A percentile compares a stretch with the other conserved stretches of the same genome.
Conservation (phyloP, 64 coral and sea anemone genomes). For the Trachythela sp. region DNA sequence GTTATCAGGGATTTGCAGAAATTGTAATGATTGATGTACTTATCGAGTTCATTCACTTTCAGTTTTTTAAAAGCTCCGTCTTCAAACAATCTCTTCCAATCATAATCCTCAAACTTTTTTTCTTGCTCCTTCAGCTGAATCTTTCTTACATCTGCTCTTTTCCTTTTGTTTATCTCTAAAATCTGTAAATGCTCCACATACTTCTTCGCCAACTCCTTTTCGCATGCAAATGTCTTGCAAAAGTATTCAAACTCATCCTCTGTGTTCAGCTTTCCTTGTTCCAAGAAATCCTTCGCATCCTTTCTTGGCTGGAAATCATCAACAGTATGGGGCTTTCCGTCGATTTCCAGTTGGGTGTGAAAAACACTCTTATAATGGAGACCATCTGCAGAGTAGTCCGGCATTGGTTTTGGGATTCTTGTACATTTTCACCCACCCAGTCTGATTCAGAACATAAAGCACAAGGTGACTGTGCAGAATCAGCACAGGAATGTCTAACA, state of each 20-base stretch:
- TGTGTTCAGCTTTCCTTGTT: constrained; percentile 32
- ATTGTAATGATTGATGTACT: not conserved
- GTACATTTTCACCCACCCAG: not conserved
- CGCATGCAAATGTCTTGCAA: constrained; percentile 19
- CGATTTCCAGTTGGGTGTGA: not conserved
- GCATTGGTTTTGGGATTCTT: constrained; percentile 19
- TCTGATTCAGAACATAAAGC: constrained; percentile 15
- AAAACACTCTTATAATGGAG: constrained; percentile 16
- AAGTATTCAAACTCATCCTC: constrained; percentile 32
- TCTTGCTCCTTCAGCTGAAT: constrained; percentile 8
- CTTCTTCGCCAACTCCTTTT: constrained; percentile 27
- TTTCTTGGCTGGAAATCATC: constrained; percentile 46
- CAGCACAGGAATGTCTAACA: not conserved
- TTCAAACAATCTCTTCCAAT: not conserved
- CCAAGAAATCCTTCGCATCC: constrained; percentile 27
- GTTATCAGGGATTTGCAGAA: not conserved
- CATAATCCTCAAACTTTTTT: constrained; percentile 32
- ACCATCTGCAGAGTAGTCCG: constrained; percentile 30
- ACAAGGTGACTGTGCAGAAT: not conserved
- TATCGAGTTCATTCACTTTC: constrained; percentile 32
- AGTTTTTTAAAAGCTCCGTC: constrained; percentile 21
- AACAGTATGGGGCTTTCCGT: not conserved
- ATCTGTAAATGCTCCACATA: constrained; percentile 37
- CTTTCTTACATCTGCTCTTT: constrained; percentile 22
- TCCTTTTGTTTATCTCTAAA: constrained; percentile 40